Conservation (phyloP, 2,888 invertebrate genomes). For the Agonopterix subpropinquella region DNA sequence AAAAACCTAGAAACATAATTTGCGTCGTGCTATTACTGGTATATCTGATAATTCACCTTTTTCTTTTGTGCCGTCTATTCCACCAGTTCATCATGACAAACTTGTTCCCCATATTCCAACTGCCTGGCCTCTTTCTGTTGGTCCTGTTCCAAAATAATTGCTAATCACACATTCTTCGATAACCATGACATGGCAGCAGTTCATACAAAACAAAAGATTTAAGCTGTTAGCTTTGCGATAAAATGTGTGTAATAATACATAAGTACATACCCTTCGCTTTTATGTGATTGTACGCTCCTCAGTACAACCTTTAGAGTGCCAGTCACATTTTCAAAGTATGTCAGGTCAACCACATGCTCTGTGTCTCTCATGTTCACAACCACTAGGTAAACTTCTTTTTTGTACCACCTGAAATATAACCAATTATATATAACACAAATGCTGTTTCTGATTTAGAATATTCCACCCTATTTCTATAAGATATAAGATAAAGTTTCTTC, state of each 20-base stretch:
- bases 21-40: too few species aligned
- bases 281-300: slow-evolving; percentile 46
- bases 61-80: too few species aligned
- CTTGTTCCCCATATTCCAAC: too few species aligned
- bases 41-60: background rate
- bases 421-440: too few species aligned
- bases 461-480: too few species aligned
- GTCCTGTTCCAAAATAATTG: background rate
- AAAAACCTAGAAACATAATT: too few species aligned
- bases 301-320: slow-evolving; percentile 66
- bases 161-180: background rate
- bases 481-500: slow-evolving; percentile 1
- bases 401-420: slow-evolving; percentile 43
- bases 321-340: slow-evolving; percentile 54
- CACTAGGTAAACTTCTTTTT: slow-evolving; percentile 48
- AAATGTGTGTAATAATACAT: background rate
- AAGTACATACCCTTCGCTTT: slow-evolving; percentile 39
- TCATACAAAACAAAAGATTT: background rate
- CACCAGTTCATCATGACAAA: too few species aligned
- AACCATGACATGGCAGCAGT: background rate
- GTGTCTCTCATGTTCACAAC: slow-evolving; percentile 68
- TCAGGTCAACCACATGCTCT: slow-evolving; percentile 42
- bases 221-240: background rate
- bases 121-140: too few species aligned
- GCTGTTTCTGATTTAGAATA: too few species aligned